Percentiles rank a stretch among this genome's conserved stretches.
Conservation (phyloP, 2,797 vertebrate species). For the Poeciliopsis presidionis region DNA sequence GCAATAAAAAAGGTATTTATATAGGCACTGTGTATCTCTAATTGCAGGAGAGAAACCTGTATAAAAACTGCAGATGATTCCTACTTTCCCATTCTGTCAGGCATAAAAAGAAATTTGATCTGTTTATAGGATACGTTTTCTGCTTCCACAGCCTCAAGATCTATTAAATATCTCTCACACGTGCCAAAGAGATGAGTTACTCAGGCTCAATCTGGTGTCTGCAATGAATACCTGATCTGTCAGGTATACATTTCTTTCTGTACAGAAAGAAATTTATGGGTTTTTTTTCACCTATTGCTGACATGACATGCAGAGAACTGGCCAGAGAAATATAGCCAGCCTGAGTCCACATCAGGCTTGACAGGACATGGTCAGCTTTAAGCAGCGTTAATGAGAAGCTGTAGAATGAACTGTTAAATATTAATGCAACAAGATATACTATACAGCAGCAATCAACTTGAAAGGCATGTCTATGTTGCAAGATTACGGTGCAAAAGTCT, state of each 20-base stretch:
- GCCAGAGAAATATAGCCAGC: slow-evolving; percentile 34
- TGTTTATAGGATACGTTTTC: slow-evolving; percentile 45
- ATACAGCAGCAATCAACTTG: slow-evolving; percentile 20
- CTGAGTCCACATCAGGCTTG: slow-evolving; percentile 18
- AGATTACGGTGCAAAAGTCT: not conserved
- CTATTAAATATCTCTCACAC: slow-evolving; percentile 30
- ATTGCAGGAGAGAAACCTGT: slow-evolving; percentile 41
- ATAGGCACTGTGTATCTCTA: slow-evolving; percentile 26
- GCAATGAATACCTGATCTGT: slow-evolving; percentile 65
- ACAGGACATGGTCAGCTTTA: slow-evolving; percentile 37
- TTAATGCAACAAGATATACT: slow-evolving; percentile 27
- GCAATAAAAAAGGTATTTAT: not conserved
- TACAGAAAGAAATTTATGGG: not conserved
- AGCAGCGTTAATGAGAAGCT: slow-evolving; percentile 13
- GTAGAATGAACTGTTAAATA: slow-evolving; percentile 7
- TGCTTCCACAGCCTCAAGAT: slow-evolving; percentile 44
- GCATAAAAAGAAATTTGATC: slow-evolving; percentile 44
- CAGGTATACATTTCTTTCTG: not conserved
- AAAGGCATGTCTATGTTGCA: not conserved
- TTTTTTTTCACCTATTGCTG: slow-evolving; percentile 8
- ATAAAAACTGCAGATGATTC: slow-evolving; percentile 33
- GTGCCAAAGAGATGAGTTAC: slow-evolving; percentile 39
- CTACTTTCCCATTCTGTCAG: slow-evolving; percentile 45
- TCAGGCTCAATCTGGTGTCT: slow-evolving; percentile 60
- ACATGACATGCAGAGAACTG: slow-evolving; percentile 44